phyloP scores from a whole-genome alignment of 1,140 invertebrate species.

The Stenopsyche tienmushanensis region DNA sequence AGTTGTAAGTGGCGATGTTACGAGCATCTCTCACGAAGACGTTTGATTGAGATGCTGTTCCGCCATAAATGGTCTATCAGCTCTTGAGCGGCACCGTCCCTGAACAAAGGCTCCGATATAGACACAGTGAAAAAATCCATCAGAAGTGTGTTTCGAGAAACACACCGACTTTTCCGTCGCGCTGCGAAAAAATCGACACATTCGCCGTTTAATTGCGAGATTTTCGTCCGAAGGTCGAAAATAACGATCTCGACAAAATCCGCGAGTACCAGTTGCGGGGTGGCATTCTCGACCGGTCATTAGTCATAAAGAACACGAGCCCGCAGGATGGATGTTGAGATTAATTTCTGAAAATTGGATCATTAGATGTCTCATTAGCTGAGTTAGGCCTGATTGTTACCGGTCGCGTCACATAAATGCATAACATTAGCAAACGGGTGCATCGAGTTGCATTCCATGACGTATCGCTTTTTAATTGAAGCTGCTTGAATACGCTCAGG shows the following conservation, averaged over 20 bases:
- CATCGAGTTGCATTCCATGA: background rate
- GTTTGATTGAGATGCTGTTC: constrained; percentile 23
- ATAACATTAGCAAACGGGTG: background rate
- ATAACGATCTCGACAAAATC: too few relatives aligned
- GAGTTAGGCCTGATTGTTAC: background rate
- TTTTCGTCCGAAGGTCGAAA: too few relatives aligned
- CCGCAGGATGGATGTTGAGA: background rate
- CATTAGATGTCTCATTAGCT: constrained; percentile 6
- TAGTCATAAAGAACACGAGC: background rate
- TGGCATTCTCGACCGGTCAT: too few relatives aligned
- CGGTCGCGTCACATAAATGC: constrained; percentile 1
- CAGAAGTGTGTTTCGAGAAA: too few relatives aligned
- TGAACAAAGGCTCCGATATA: too few relatives aligned
- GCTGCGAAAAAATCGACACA: too few relatives aligned
- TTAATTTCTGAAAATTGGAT: constrained; percentile 3
- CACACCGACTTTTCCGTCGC: too few relatives aligned
- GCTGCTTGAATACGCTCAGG: background rate
- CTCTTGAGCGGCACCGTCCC: background rate
- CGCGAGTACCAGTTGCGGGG: too few relatives aligned
- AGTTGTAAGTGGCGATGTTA: constrained; percentile 9
- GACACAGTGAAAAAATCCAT: too few relatives aligned
- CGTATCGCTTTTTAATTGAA: constrained; percentile 8
- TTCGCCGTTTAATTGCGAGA: too few relatives aligned
- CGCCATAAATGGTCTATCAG: constrained; percentile 3
- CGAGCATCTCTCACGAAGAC: constrained; percentile 7